Evolutionary conservation across 2,888 invertebrate species (phyloP).

Genomic region (Chrysodeixis includens): DNA sequence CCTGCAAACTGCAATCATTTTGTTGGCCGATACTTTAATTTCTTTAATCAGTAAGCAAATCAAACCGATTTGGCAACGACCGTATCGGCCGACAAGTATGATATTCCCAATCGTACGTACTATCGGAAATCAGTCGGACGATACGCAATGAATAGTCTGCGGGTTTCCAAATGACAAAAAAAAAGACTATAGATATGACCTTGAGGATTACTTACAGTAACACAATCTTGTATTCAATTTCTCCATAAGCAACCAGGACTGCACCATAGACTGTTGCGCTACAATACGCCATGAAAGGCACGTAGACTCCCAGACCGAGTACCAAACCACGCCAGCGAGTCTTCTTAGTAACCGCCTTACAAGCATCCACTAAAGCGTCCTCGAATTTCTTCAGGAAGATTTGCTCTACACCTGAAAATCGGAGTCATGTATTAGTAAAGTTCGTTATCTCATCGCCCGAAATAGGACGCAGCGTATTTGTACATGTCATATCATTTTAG

Average conservation of each 20-base stretch:
- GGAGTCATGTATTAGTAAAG: not conserved
- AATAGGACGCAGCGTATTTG: too few species aligned
- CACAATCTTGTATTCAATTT: conserved; percentile 90
- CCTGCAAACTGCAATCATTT: too few species aligned
- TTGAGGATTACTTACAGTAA: conserved; percentile 89
- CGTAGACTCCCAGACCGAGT: conserved; percentile 91
- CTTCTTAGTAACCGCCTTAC: conserved; percentile 87
- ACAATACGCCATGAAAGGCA: conserved; percentile 92
- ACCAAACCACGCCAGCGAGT: conserved; percentile 91
- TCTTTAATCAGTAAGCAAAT: too few species aligned
- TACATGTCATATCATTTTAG: too few species aligned
- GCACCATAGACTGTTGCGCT: conserved; percentile 92
- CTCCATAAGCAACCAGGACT: conserved; percentile 90
- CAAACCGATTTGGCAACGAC: too few species aligned
- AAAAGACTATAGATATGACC: too few species aligned
- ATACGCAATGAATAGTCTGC: too few species aligned
- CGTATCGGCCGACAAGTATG: too few species aligned
- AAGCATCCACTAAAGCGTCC: conserved; percentile 83
- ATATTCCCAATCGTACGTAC: too few species aligned
- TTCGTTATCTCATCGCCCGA: too few species aligned
- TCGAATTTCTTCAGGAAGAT: conserved; percentile 89
- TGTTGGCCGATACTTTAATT: too few species aligned
- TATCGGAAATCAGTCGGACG: too few species aligned
- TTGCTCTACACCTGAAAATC: conserved; percentile 84
- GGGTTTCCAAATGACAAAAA: not conserved